Percentiles rank a stretch among this genome's conserved stretches.
These are phyloP conservation scores for Zaprionus lachaisei DNA, from an alignment of 1,140 invertebrate genomes.

Conservation along the genomic window DNA sequence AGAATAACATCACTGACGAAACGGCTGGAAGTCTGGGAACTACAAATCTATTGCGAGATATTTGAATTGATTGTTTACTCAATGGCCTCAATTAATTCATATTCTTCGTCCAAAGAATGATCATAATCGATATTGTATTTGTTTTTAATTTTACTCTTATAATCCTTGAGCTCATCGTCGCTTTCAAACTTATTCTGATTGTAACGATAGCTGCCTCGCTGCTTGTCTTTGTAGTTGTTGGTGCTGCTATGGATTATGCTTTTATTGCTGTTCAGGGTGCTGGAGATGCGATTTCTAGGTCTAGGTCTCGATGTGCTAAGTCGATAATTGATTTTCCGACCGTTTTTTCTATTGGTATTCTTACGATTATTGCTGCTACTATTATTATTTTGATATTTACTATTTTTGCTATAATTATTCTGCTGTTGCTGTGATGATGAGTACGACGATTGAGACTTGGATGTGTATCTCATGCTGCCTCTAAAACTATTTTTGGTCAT, in stretches of 20 bases:
- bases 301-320: conserved; percentile 57
- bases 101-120: conserved; percentile 84
- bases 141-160: conserved; percentile 84
- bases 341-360: conserved; percentile 57
- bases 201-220: conserved; percentile 50
- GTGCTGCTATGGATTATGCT: conserved; percentile 31
- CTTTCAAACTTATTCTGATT: conserved; percentile 75
- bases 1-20: neutral
- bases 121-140: conserved; percentile 84
- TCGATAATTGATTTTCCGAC: conserved; percentile 40
- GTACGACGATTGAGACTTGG: conserved; percentile 71
- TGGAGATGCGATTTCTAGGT: conserved; percentile 50
- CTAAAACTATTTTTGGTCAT: conserved; percentile 84
- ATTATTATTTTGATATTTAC: conserved; percentile 67
- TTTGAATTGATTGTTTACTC: conserved; percentile 56
- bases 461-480: conserved; percentile 77
- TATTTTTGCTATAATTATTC: conserved; percentile 73
- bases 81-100: conserved; percentile 84
- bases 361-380: conserved; percentile 57
- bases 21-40: conserved; percentile 12
- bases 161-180: conserved; percentile 78
- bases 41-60: conserved; percentile 27
- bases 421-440: conserved; percentile 76
- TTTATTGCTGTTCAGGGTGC: conserved; percentile 18
- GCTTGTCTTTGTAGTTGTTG: conserved; percentile 48